These are phyloP conservation scores for Leiothrix lutea DNA, from an alignment of 2,113 vertebrate genomes.

Conservation along the genomic window DNA sequence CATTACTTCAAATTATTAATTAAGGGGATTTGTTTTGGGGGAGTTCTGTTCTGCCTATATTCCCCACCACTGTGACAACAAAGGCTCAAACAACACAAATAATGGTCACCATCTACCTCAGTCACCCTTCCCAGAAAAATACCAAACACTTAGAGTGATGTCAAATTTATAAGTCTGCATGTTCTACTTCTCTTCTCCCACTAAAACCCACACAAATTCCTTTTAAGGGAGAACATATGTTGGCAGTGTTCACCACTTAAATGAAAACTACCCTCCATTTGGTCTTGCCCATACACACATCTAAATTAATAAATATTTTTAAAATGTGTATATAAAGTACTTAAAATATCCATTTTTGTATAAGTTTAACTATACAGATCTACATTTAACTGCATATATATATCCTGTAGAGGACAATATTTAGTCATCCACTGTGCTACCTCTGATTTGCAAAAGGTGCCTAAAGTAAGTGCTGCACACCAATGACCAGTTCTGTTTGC, in stretches of 20 bases:
- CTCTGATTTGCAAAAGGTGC: background rate
- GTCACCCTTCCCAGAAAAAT: background rate
- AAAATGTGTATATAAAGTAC: background rate
- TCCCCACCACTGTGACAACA: background rate
- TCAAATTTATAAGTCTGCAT: background rate
- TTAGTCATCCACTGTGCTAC: background rate
- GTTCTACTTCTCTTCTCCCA: background rate
- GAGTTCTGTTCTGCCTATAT: background rate
- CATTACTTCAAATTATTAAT: background rate
- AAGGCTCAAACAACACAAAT: background rate
- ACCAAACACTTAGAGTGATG: background rate
- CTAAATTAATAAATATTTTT: background rate
- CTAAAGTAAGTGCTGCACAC: background rate
- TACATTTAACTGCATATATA: background rate
- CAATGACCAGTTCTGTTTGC: background rate
- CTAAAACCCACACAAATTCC: background rate
- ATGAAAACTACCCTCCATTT: background rate
- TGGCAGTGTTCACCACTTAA: background rate
- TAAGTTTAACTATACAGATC: background rate
- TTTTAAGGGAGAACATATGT: background rate
- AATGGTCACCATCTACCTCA: background rate
- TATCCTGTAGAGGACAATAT: background rate
- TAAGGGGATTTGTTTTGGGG: background rate
- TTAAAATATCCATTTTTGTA: background rate
- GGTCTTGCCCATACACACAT: background rate